phyloP scores from a whole-genome alignment of 2,888 invertebrate genomes.

The Palloptera scutellata region DNA sequence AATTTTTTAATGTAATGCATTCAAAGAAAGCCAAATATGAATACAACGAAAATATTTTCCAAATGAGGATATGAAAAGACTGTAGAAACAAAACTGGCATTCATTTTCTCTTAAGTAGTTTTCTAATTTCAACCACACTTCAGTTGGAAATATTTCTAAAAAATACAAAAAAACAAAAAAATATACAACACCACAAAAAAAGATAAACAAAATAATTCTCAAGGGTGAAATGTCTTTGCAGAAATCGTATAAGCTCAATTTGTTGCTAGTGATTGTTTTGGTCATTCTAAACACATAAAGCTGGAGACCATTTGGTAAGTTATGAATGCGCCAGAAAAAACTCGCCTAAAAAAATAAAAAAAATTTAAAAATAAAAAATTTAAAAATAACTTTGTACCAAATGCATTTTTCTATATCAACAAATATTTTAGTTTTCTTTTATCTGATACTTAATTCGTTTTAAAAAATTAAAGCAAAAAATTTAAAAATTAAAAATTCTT shows the following conservation, averaged over 20 bases:
- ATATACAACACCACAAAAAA: constrained; percentile 25
- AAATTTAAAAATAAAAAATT: constrained; percentile 33
- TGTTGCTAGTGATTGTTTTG: constrained; percentile 65
- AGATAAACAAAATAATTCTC: constrained; percentile 61
- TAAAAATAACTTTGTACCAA: constrained; percentile 44
- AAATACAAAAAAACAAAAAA: constrained; percentile 25
- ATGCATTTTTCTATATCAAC: constrained; percentile 45
- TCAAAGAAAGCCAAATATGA: no score
- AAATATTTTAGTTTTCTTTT: constrained; percentile 42
- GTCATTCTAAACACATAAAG: constrained; percentile 64
- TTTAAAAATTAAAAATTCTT: constrained; percentile 43
- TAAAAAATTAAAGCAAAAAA: constrained; percentile 30
- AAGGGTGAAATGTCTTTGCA: constrained; percentile 79
- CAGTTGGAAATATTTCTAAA: constrained; percentile 16
- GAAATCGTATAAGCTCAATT: constrained; percentile 68
- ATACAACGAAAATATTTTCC: no score
- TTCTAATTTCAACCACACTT: constrained; percentile 19
- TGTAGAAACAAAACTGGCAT: no score
- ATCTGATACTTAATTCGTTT: constrained; percentile 34
- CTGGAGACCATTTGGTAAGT: constrained; percentile 64
- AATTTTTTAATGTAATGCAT: no score
- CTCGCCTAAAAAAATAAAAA: constrained; percentile 35
- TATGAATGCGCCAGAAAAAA: constrained; percentile 60
- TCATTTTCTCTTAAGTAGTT: no score
- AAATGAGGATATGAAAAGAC: no score